Conservation (phyloP, 2,113 vertebrate species). For the Bos javanicus region DNA sequence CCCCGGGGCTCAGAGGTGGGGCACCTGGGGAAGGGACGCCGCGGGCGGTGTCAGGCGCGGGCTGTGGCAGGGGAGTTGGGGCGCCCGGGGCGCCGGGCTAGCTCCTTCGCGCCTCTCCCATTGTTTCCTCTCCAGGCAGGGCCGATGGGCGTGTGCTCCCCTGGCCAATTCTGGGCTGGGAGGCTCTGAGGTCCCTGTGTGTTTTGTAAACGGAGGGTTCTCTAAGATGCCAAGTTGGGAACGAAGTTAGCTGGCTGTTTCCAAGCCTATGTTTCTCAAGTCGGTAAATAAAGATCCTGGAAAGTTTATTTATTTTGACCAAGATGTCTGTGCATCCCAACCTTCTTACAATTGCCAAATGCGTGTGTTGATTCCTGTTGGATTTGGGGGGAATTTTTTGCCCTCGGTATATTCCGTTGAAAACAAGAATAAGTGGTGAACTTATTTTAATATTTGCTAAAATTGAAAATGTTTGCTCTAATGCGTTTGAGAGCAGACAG, state of each 20-base stretch:
- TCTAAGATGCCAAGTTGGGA: constrained; percentile 44
- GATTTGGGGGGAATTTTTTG: not conserved
- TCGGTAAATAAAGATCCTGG: constrained; percentile 52
- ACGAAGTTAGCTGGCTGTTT: constrained; percentile 55
- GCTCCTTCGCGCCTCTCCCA: constrained; percentile 65
- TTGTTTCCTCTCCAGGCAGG: constrained; percentile 76
- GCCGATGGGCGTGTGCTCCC: constrained; percentile 80
- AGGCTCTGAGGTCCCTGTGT: not conserved
- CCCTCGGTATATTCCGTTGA: not conserved
- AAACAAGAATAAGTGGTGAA: constrained; percentile 2
- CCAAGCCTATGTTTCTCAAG: not conserved
- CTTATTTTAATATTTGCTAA: constrained; percentile 30
- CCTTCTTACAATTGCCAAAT: constrained; percentile 14
- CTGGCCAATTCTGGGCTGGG: constrained; percentile 23
- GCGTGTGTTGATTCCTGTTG: constrained; percentile 44
- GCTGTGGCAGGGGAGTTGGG: not conserved
- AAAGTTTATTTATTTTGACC: constrained; percentile 70
- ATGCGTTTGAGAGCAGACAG: not conserved
- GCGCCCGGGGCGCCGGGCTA: constrained; percentile 8
- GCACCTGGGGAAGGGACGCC: not conserved
- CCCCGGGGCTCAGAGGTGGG: not conserved
- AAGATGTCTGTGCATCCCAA: constrained; percentile 44
- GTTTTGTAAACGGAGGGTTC: not conserved
- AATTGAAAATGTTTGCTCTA: constrained; percentile 10
- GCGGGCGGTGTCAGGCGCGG: not conserved